Conservation (phyloP, 2,888 invertebrate species). For the Drosophila setosimentum region DNA sequence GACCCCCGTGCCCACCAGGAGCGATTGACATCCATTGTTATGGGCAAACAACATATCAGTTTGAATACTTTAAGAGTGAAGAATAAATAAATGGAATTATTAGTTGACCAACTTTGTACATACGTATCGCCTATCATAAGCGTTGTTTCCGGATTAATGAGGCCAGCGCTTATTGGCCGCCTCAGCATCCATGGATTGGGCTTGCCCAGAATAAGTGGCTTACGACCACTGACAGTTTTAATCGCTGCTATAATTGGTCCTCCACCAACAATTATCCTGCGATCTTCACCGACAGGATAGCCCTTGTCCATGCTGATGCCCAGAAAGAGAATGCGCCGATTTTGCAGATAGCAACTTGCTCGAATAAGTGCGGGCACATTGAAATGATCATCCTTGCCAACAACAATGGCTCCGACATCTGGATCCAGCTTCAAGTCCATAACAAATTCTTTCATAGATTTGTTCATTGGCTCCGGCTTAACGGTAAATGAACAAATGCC, state of each 20-base stretch:
- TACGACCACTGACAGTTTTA: conserved; percentile 37
- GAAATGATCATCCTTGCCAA: conserved; percentile 59
- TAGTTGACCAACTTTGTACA: conserved; percentile 10
- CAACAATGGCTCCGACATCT: conserved; percentile 60
- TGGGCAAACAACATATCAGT: conserved; percentile 61
- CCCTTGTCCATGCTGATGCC: conserved; percentile 55
- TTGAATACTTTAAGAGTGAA: conserved; percentile 32
- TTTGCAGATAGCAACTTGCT: conserved; percentile 48
- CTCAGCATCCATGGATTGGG: conserved; percentile 63
- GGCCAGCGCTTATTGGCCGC: conserved; percentile 4
- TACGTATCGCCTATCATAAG: conserved; percentile 70
- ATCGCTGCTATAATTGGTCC: conserved; percentile 61
- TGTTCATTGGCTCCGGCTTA: not conserved
- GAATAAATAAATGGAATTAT: not conserved
- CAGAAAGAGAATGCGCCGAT: conserved; percentile 45
- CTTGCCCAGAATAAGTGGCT: conserved; percentile 65
- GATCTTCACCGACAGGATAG: conserved; percentile 42
- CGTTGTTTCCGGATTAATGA: conserved; percentile 56
- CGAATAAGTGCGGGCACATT: conserved; percentile 44
- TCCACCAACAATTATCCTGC: conserved; percentile 49
- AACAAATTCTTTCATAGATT: conserved; percentile 25
- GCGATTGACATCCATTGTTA: conserved; percentile 63
- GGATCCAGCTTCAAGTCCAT: conserved; percentile 40
- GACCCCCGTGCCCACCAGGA: conserved; percentile 62
- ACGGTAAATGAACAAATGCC: conserved; percentile 27